A percentile compares a stretch with the other conserved stretches of the same genome.
These are phyloP conservation scores for Tryphoninae sp. DNA, from an alignment of 2,888 invertebrate species.

Conservation along the genomic window DNA sequence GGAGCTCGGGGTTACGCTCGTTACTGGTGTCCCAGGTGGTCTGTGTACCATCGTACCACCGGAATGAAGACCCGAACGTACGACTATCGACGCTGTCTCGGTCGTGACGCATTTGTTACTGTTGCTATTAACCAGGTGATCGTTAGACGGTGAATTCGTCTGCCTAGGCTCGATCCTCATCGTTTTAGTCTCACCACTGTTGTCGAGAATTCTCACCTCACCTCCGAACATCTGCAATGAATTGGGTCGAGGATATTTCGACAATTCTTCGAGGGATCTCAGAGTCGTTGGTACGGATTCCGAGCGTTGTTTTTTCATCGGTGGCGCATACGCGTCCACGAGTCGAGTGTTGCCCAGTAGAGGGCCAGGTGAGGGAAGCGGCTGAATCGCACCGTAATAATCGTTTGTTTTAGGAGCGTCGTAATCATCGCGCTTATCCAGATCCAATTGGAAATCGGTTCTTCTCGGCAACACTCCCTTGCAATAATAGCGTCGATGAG, in stretches of 20 bases:
- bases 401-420: constrained; percentile 72
- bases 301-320: constrained; percentile 83
- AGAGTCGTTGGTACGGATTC: constrained; percentile 82
- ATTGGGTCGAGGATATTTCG: constrained; percentile 83
- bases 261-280: constrained; percentile 84
- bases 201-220: constrained; percentile 89
- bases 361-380: constrained; percentile 92
- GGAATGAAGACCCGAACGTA: constrained; percentile 91
- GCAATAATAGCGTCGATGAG: constrained; percentile 91
- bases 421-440: constrained; percentile 73
- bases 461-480: constrained; percentile 83
- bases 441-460: constrained; percentile 72
- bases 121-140: constrained; percentile 62
- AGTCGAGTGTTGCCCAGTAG: constrained; percentile 91
- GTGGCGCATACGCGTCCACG: constrained; percentile 86
- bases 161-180: constrained; percentile 85
- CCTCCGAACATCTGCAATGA: constrained; percentile 89
- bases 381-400: constrained; percentile 78
- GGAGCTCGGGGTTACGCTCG: constrained; percentile 68
- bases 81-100: constrained; percentile 88
- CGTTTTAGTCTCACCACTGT: constrained; percentile 87
- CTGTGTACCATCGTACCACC: constrained; percentile 90
- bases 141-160: constrained; percentile 82
- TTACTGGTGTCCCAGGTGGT: constrained; percentile 78
- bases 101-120: constrained; percentile 71